Evolutionary conservation across 2,113 vertebrate species (phyloP).

Genomic region (Butastur rufipennis): DNA sequence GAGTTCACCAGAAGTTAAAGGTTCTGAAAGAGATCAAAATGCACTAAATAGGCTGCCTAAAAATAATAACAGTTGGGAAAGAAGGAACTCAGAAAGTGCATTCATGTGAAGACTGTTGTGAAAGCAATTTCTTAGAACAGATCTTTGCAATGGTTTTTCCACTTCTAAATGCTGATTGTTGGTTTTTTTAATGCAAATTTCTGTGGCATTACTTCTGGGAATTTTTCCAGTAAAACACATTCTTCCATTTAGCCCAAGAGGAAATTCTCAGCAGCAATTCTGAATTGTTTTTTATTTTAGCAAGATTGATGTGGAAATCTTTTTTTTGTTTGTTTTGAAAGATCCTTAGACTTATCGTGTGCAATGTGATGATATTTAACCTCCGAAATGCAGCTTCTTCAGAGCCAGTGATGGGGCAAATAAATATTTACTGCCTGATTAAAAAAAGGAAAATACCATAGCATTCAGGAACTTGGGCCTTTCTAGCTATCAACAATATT

Average conservation of each 20-base stretch:
- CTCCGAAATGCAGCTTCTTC: background rate
- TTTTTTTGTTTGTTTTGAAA: background rate
- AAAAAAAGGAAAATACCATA: background rate
- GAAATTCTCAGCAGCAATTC: background rate
- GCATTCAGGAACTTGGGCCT: background rate
- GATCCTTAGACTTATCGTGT: background rate
- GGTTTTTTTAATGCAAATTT: slow-evolving; percentile 40
- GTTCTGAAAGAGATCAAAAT: background rate
- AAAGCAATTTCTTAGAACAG: slow-evolving; percentile 36
- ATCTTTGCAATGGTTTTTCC: background rate
- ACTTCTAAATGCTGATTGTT: slow-evolving; percentile 31
- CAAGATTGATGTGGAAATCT: slow-evolving; percentile 3
- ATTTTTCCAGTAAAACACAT: slow-evolving; percentile 42
- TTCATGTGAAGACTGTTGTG: slow-evolving; percentile 11
- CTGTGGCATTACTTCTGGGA: slow-evolving; percentile 56
- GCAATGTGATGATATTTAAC: background rate
- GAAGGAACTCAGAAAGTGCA: background rate
- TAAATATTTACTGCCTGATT: background rate
- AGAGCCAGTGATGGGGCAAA: background rate
- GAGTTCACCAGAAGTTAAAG: slow-evolving; percentile 47
- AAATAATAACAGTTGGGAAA: background rate
- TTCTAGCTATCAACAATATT: background rate
- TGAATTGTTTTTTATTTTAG: background rate
- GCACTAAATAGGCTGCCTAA: background rate
- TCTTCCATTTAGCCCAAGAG: slow-evolving; percentile 38